These are phyloP conservation scores for Glyphotaelius pellucidus DNA, from an alignment of 2,888 invertebrate genomes.

Conservation along the genomic window DNA sequence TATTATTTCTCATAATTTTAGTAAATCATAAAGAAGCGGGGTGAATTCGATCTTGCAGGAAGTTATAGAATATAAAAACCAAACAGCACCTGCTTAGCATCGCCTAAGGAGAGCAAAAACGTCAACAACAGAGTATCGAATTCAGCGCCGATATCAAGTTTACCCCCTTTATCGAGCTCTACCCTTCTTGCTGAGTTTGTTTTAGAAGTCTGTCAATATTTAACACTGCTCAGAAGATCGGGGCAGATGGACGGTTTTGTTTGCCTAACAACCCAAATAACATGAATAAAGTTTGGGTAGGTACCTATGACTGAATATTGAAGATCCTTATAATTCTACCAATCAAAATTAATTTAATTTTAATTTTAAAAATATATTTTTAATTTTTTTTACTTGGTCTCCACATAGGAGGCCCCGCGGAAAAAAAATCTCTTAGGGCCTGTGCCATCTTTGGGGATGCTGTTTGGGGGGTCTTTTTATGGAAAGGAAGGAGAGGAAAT, in stretches of 20 bases:
- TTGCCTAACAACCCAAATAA: not conserved
- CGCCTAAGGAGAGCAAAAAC: not conserved
- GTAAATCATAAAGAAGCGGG: not conserved
- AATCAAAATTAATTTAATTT: not conserved
- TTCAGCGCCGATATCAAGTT: constrained; percentile 28
- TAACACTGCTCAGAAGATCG: not conserved
- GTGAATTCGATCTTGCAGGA: not conserved
- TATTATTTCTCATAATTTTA: not conserved
- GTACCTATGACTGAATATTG: not conserved
- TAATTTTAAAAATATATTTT: not conserved
- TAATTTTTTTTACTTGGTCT: no score
- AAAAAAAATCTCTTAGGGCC: no score
- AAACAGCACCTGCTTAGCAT: constrained; percentile 18
- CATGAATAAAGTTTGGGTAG: not conserved
- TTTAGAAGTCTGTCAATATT: constrained; percentile 2
- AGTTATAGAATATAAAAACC: not conserved
- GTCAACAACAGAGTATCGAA: constrained; percentile 28
- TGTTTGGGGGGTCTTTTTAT: no score
- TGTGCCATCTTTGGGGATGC: no score
- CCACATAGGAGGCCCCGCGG: no score
- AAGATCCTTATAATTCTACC: not conserved
- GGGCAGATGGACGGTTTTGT: not conserved
- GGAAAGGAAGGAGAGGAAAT: no score
- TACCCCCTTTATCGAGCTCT: not conserved
- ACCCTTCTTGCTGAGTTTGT: constrained; percentile 2